Conservation (phyloP, 2,888 invertebrate genomes). For the Tinea semifulvella region DNA sequence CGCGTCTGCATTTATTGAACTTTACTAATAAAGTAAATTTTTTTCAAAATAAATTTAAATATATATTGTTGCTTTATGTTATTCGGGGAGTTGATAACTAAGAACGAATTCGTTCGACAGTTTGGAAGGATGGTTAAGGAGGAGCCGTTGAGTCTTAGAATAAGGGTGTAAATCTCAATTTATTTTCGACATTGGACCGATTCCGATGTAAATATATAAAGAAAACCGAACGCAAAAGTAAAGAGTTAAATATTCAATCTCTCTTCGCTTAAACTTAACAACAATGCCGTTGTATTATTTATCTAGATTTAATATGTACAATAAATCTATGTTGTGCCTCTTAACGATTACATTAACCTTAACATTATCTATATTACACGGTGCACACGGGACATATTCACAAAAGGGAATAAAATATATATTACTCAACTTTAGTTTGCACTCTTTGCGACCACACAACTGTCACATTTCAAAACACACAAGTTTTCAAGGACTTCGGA, state of each 20-base stretch:
- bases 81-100: too few species aligned
- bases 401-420: constrained; percentile 55
- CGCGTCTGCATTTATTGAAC: too few species aligned
- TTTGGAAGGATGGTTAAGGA: too few species aligned
- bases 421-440: constrained; percentile 59
- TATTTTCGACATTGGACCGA: constrained; percentile 4
- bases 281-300: constrained; percentile 25
- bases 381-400: constrained; percentile 56
- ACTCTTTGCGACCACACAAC: constrained; percentile 37
- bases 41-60: too few species aligned
- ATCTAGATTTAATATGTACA: constrained; percentile 57
- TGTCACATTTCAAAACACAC: neutral
- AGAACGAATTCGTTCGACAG: too few species aligned
- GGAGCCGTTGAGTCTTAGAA: too few species aligned
- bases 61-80: too few species aligned
- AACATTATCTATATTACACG: constrained; percentile 55
- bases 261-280: constrained; percentile 21
- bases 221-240: neutral
- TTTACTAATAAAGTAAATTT: too few species aligned
- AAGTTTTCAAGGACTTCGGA: too few species aligned
- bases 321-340: constrained; percentile 51
- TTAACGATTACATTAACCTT: constrained; percentile 46
- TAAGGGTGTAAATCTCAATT: neutral
- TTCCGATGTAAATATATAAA: neutral
- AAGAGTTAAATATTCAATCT: constrained; percentile 8